phyloP scores from a whole-genome alignment of 2,888 invertebrate genomes.

The Cylloceria caligata region DNA sequence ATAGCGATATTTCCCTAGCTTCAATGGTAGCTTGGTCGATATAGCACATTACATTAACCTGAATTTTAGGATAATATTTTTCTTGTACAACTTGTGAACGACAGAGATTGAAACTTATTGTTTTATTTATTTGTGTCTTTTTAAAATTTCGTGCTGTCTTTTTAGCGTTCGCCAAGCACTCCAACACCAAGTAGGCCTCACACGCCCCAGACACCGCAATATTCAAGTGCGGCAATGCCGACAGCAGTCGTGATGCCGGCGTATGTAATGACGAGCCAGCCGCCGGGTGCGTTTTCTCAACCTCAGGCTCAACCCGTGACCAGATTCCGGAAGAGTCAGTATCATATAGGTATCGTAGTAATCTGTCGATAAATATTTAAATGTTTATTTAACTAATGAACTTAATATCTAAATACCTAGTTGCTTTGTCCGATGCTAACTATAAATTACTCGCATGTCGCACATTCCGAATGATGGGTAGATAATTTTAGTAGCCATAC shows the following conservation, averaged over 20 bases:
- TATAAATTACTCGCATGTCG: neutral
- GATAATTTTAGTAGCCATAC: neutral
- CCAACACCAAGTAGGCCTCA: conserved; percentile 91
- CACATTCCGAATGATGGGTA: neutral
- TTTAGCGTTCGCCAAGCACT: conserved; percentile 87
- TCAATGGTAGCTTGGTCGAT: too few relatives aligned
- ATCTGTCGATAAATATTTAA: conserved; percentile 49
- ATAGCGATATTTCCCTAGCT: too few relatives aligned
- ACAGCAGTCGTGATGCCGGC: conserved; percentile 84
- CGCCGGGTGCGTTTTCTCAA: conserved; percentile 83
- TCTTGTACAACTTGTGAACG: too few relatives aligned
- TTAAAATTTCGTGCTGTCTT: conserved; percentile 9
- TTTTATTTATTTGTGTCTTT: too few relatives aligned
- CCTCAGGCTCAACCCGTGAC: conserved; percentile 80
- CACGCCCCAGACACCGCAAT: conserved; percentile 93
- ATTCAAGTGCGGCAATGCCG: conserved; percentile 85
- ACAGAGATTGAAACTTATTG: too few relatives aligned
- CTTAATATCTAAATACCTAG: too few relatives aligned
- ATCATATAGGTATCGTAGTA: conserved; percentile 76
- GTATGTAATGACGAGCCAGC: conserved; percentile 85
- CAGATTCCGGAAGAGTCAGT: conserved; percentile 84
- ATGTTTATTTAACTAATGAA: conserved; percentile 18
- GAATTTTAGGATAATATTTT: too few relatives aligned
- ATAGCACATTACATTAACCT: too few relatives aligned
- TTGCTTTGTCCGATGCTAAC: neutral